These are phyloP conservation scores for Porites cylindrica DNA, from an alignment of 92 coral and sea anemone genomes.

Conservation along the genomic window DNA sequence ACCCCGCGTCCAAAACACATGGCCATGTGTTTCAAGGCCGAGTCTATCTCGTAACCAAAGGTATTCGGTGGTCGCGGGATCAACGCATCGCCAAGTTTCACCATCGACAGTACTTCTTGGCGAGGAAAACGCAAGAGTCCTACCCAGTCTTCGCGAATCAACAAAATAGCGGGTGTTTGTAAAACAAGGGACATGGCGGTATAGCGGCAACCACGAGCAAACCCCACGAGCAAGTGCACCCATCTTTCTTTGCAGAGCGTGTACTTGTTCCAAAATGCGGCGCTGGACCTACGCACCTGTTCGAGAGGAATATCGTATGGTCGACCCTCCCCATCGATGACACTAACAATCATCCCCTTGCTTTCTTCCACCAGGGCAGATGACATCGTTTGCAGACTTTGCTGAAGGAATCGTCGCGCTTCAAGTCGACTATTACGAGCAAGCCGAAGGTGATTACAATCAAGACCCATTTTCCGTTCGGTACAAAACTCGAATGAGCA, in stretches of 20 bases:
- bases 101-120: neutral
- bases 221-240: no score
- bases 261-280: neutral
- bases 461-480: constrained; percentile 17
- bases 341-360: neutral
- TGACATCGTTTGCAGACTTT: neutral
- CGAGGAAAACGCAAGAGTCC: neutral
- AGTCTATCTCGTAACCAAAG: constrained; percentile 6
- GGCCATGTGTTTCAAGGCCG: neutral
- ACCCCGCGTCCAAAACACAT: constrained; percentile 2
- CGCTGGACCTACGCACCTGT: neutral
- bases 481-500: neutral
- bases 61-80: neutral
- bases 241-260: no score
- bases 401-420: neutral
- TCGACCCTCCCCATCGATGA: neutral
- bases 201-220: no score
- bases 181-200: neutral
- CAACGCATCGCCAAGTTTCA: neutral
- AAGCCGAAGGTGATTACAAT: neutral
- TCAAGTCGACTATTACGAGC: neutral
- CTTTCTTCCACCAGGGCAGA: neutral
- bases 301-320: neutral
- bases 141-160: neutral
- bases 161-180: neutral